Conservation (phyloP, 2,113 vertebrate species). For the Sylvia atricapilla region DNA sequence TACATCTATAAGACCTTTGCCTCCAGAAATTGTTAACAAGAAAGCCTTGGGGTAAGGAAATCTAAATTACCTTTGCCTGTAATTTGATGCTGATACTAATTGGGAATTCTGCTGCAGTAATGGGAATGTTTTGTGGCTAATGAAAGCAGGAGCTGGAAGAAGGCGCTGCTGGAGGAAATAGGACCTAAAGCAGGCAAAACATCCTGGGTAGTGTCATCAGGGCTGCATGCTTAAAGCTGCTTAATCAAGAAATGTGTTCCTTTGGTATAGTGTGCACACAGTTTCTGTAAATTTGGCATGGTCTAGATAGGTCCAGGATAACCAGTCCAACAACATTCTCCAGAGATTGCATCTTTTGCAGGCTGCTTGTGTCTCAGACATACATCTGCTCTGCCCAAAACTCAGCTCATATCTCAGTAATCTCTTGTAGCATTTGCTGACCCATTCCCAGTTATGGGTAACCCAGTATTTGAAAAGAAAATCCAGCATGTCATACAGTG, state of each 20-base stretch:
- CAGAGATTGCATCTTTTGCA: conserved; percentile 5
- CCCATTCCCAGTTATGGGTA: neutral
- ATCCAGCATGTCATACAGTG: neutral
- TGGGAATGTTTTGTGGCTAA: neutral
- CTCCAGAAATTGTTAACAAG: neutral
- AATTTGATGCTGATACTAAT: neutral
- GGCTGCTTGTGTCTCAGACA: neutral
- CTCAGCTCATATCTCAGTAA: neutral
- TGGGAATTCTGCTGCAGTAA: neutral
- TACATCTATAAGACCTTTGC: neutral
- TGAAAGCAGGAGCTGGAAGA: neutral
- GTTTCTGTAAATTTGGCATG: neutral
- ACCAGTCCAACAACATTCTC: conserved; percentile 55
- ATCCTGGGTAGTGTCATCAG: neutral
- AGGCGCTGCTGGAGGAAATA: neutral
- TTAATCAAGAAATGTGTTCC: neutral
- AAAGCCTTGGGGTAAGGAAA: neutral
- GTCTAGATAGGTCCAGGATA: conserved; percentile 11
- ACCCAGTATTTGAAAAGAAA: neutral
- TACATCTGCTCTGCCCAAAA: neutral
- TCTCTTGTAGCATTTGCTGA: neutral
- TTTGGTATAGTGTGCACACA: neutral
- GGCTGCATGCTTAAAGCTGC: neutral
- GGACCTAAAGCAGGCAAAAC: neutral
- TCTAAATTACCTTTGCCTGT: neutral